Conservation (phyloP, 2,888 invertebrate genomes). For the Mythimna pallens region DNA sequence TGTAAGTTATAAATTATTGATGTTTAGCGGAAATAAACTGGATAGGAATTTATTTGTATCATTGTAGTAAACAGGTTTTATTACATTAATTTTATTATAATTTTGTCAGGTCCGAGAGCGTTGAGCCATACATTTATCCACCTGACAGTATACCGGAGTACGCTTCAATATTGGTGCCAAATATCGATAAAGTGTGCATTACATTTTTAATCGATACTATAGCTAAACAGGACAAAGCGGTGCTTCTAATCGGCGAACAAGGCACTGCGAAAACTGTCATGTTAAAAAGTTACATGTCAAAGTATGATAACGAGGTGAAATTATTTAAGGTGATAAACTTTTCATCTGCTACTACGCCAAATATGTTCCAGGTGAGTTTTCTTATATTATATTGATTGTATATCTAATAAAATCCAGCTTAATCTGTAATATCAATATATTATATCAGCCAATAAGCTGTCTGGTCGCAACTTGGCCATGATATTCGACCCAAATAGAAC, state of each 20-base stretch:
- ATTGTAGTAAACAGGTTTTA: background rate
- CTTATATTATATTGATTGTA: background rate
- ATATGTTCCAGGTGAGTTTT: conserved; percentile 95
- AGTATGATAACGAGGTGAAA: conserved; percentile 94
- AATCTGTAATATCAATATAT: too few species aligned
- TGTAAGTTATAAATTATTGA: background rate
- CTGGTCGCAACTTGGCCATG: too few species aligned
- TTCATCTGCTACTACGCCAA: conserved; percentile 97
- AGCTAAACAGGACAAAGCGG: conserved; percentile 95
- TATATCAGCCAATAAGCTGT: too few species aligned
- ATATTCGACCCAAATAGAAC: too few species aligned
- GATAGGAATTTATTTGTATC: background rate
- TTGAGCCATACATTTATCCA: conserved; percentile 94
- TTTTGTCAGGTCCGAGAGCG: conserved; percentile 88
- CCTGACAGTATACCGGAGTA: conserved; percentile 94
- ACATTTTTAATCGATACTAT: conserved; percentile 95
- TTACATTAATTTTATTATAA: background rate
- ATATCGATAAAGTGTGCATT: conserved; percentile 96
- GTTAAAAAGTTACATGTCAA: conserved; percentile 95
- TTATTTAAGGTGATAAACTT: conserved; percentile 96
- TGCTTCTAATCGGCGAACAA: conserved; percentile 96
- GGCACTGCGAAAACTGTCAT: conserved; percentile 98
- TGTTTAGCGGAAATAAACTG: background rate
- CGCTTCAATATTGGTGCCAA: conserved; percentile 95
- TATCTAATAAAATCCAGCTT: background rate